These are phyloP conservation scores for Stylophora pistillata DNA, from an alignment of 64 coral and sea anemone genomes.

Conservation along the genomic window DNA sequence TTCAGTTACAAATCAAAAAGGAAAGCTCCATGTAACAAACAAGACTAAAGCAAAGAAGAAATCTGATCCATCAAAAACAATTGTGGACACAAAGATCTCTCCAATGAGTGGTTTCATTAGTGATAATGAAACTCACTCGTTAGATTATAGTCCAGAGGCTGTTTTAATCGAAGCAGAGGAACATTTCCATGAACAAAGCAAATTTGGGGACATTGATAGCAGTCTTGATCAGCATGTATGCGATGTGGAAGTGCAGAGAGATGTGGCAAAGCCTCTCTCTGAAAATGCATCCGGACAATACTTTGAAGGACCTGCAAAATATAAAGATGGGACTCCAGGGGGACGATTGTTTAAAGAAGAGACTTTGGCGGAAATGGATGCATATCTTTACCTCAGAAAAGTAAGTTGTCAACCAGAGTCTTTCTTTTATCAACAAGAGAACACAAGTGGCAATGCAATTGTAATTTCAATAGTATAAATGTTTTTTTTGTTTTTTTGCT, in stretches of 20 bases:
- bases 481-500: too few relatives aligned
- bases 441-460: too few relatives aligned
- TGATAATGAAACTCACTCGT: background rate
- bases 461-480: background rate
- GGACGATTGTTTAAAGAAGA: constrained; percentile 76
- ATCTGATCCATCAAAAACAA: background rate
- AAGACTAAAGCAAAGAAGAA: background rate
- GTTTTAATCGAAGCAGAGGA: constrained; percentile 1
- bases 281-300: background rate
- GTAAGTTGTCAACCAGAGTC: constrained; percentile 9
- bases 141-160: constrained; percentile 22
- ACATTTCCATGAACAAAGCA: background rate
- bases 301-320: constrained; percentile 10
- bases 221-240: background rate
- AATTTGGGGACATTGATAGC: background rate
- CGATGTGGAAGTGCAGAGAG: background rate
- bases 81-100: background rate
- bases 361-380: constrained; percentile 92
- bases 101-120: background rate
- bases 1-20: background rate
- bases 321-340: constrained; percentile 74
- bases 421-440: too few relatives aligned
- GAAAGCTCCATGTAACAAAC: background rate
- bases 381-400: constrained; percentile 81
- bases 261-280: background rate